Conservation (phyloP, 2,888 invertebrate species). For the Lepidochitona cinerea region DNA sequence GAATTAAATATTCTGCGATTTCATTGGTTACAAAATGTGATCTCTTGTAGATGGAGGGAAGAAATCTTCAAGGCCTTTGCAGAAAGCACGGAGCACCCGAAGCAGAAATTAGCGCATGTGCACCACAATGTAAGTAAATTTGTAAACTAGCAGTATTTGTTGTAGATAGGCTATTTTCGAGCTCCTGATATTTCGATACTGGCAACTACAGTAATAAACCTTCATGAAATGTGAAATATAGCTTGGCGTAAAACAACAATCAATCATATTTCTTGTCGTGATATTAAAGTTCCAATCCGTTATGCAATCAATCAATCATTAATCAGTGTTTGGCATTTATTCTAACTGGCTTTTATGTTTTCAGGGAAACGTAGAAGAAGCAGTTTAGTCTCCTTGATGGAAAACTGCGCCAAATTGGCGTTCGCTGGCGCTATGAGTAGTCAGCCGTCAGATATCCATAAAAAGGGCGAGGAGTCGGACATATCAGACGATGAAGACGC, state of each 20-base stretch:
- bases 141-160: too few species aligned
- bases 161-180: too few species aligned
- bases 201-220: too few species aligned
- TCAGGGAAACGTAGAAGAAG: conserved; percentile 45
- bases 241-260: too few species aligned
- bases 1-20: too few species aligned
- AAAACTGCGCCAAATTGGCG: conserved; percentile 53
- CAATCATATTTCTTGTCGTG: too few species aligned
- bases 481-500: not conserved
- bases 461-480: not conserved
- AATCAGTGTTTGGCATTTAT: too few species aligned
- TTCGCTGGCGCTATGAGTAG: conserved; percentile 50
- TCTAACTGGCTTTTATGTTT: not conserved
- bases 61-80: conserved; percentile 57
- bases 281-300: too few species aligned
- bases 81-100: conserved; percentile 55
- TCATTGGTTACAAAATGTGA: too few species aligned
- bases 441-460: conserved; percentile 21
- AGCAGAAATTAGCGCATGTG: conserved; percentile 50
- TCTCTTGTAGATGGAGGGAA: conserved; percentile 50
- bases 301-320: too few species aligned
- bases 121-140: conserved; percentile 50
- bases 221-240: too few species aligned
- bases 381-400: conserved; percentile 51
- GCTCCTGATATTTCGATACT: too few species aligned